Conservation (phyloP, 2,113 vertebrate genomes). For the Axis porcinus region DNA sequence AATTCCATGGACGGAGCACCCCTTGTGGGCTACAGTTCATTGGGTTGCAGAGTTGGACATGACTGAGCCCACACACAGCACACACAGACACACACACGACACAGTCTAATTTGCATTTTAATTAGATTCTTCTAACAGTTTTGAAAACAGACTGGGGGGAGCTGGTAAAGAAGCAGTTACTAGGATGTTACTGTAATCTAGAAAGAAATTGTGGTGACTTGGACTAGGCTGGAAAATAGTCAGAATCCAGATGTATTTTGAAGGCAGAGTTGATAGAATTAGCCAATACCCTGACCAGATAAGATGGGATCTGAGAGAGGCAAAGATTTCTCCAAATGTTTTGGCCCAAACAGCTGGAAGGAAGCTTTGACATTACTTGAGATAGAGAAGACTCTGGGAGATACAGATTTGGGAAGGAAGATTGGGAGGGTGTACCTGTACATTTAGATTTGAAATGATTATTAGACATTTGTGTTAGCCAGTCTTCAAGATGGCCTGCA, state of each 20-base stretch:
- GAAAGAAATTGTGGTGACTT: neutral
- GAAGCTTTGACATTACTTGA: neutral
- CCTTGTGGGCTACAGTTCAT: neutral
- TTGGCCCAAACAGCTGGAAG: neutral
- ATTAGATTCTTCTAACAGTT: neutral
- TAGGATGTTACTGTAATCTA: neutral
- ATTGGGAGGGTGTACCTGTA: neutral
- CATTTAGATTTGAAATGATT: neutral
- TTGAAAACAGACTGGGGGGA: neutral
- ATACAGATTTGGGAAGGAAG: neutral
- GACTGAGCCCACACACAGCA: neutral
- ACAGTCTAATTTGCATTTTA: conserved; percentile 12
- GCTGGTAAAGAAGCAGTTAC: neutral
- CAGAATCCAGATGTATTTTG: neutral
- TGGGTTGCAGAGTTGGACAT: neutral
- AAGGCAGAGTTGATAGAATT: neutral
- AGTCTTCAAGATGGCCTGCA: neutral
- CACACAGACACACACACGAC: fast-evolving
- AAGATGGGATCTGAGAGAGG: neutral
- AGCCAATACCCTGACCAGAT: neutral
- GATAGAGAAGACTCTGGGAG: neutral
- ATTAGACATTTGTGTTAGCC: neutral
- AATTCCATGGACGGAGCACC: neutral
- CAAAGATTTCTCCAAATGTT: neutral
- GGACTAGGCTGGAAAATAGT: neutral